Percentiles rank a stretch among this genome's conserved stretches.
Conservation (phyloP, 2,797 vertebrate species). For the Hydrolagus colliei region DNA sequence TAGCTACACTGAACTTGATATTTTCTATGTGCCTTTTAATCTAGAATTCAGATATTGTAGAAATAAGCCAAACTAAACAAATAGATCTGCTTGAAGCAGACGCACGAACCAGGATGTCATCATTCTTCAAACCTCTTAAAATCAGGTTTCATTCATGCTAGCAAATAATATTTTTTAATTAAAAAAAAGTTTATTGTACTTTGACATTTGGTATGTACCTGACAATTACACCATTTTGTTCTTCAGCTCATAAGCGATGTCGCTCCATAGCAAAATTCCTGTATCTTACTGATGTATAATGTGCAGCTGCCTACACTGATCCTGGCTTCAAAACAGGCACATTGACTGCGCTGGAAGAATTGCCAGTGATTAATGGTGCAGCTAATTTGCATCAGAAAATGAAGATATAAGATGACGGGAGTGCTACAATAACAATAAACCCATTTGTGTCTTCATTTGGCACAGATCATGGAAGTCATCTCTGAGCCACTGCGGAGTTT, state of each 20-base stretch:
- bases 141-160: background rate
- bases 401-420: background rate
- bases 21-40: constrained; percentile 15
- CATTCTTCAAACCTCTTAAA: background rate
- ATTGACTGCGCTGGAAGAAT: too few relatives aligned
- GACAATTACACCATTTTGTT: constrained; percentile 7
- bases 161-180: background rate
- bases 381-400: background rate
- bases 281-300: background rate
- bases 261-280: background rate
- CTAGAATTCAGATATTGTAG: background rate
- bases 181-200: background rate
- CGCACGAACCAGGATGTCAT: background rate
- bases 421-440: background rate
- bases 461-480: background rate
- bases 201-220: too few relatives aligned
- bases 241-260: background rate
- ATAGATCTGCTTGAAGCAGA: background rate
- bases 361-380: background rate
- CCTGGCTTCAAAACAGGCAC: background rate
- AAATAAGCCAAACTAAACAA: background rate
- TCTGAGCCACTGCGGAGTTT: background rate
- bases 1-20: background rate
- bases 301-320: background rate
- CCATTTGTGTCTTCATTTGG: background rate